phyloP scores from a whole-genome alignment of 2,797 vertebrate species.

The Catamblyrhynchus diadema region DNA sequence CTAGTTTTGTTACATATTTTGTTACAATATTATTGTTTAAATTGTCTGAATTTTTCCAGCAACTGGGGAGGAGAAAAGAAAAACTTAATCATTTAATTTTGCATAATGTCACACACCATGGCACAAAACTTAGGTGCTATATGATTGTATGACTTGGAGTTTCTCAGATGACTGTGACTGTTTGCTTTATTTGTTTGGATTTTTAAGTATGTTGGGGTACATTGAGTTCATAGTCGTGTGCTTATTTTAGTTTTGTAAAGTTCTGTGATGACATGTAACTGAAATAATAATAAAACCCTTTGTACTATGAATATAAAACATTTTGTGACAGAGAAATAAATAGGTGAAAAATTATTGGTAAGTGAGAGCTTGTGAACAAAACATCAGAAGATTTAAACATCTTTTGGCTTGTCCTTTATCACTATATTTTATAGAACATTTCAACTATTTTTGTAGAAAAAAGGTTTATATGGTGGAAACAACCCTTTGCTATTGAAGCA shows the following conservation, averaged over 20 bases:
- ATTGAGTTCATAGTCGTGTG: neutral
- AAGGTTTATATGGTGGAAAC: neutral
- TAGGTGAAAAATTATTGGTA: neutral
- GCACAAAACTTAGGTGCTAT: neutral
- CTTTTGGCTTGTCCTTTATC: neutral
- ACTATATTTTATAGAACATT: neutral
- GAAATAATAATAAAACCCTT: neutral
- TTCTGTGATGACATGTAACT: neutral
- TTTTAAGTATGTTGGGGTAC: neutral
- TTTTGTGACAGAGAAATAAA: neutral
- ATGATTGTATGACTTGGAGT: neutral
- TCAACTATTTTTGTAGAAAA: neutral
- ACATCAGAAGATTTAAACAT: fast-evolving
- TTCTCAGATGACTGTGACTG: neutral
- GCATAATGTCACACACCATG: neutral
- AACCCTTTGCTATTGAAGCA: neutral
- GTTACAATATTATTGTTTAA: neutral
- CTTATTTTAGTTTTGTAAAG: neutral
- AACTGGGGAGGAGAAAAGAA: neutral
- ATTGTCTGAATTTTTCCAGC: neutral
- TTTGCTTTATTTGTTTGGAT: neutral
- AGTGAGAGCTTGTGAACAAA: neutral
- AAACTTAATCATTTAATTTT: neutral
- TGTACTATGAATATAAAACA: neutral
- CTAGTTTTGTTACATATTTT: neutral